Evolutionary conservation across 1,140 invertebrate species (phyloP), one percentile per base, ranked within the genome.

Genomic region (Tetragonula clypearis): DNA sequence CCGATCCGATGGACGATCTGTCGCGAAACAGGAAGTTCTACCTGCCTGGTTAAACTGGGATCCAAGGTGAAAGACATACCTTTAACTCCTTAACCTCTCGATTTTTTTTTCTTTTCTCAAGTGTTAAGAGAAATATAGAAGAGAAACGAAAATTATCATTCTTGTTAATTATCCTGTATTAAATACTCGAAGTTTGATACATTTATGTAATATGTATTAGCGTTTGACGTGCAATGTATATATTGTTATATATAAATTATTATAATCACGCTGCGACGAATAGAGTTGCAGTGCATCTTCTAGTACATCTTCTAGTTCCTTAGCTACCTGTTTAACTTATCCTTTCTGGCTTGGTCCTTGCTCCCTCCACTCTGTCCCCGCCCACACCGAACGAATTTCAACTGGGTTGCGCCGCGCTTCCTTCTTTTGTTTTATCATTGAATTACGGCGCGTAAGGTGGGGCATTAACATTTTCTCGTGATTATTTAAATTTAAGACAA

Each of bases 401-500:
- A 78, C 73, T 49, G 81, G 68, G 55, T 60, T 23, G 69, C 73
- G n/a, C 56, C 68, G 68, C 76, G 35, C 26, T 84, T 77, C 80
- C 73, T 82, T 76, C 90, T 91, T 92, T 92, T 91, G 87, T 91
- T 93, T 93, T 91, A 92, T 89, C 91, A 92, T 93, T 90, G 90
- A 93, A 90, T 93, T 92, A 92, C 91, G 88, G 53, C 35, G 74
- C 72, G 83, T 83, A 49, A 80, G 60, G 12, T 11, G n/a, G 60
- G 30, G 86, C 89, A 93, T 93, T 93, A 92, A 93, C 92, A 93
- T 93, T 92, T 93, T 93, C 91, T 87, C 77, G 92, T 92, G 90
- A 93, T 93, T 93, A 93, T 93, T 93, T 92, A 93, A 93, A 93
- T 93, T 92, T 90, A 91, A 92, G 91, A 92, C 90, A 93, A 92